phyloP scores from a whole-genome alignment of 2,888 invertebrate genomes.

The Venustoraphidia nigricollis region DNA sequence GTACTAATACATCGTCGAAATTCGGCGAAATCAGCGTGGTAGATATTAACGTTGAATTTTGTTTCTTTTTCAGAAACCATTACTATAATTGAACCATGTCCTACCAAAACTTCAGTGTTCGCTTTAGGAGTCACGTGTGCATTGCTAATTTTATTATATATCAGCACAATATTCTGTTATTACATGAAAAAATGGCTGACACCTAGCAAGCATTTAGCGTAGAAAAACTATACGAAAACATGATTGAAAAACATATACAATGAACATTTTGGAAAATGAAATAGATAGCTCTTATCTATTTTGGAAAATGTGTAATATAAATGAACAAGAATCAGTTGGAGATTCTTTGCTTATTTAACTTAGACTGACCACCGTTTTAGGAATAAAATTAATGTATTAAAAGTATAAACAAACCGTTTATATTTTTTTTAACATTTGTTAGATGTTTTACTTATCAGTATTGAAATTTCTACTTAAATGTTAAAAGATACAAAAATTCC shows the following conservation, averaged over 20 bases:
- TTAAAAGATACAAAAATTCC: background rate
- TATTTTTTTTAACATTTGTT: background rate
- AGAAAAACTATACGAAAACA: slow-evolving; percentile 16
- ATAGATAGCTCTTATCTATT: background rate
- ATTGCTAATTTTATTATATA: slow-evolving; percentile 72
- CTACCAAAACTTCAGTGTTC: slow-evolving; percentile 81
- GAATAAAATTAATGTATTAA: background rate
- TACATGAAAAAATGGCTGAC: slow-evolving; percentile 86
- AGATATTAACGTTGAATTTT: background rate
- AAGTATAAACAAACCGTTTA: background rate
- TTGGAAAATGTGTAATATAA: background rate
- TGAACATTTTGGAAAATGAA: background rate
- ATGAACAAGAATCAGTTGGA: no score
- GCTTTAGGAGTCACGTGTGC: slow-evolving; percentile 84
- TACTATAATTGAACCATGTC: slow-evolving; percentile 80
- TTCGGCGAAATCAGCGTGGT: background rate
- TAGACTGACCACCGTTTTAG: no score
- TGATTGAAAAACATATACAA: background rate
- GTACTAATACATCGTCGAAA: background rate
- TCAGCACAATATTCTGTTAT: slow-evolving; percentile 83
- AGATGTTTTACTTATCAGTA: background rate
- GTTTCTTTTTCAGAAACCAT: slow-evolving; percentile 56
- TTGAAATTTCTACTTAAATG: background rate
- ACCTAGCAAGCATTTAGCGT: slow-evolving; percentile 67
- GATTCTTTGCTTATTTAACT: no score